Evolutionary conservation across 2,888 invertebrate species (phyloP), one percentile per base, ranked within the genome.

Genomic region (Amorpha juglandis): DNA sequence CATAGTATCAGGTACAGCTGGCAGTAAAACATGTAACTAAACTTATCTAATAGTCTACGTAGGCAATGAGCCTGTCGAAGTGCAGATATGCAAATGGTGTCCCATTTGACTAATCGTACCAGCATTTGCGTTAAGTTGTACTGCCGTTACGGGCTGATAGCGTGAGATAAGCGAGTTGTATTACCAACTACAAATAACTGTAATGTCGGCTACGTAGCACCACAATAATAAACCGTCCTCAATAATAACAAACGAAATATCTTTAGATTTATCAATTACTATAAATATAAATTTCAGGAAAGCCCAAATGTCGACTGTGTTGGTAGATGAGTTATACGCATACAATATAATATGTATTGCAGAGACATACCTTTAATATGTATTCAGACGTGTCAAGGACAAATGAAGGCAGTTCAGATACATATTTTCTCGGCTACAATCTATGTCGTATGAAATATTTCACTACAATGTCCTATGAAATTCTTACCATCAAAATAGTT

Each of bases 101-200:
- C 79, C 89, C 80, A 88, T 81, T 89, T 88, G 78, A 78, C 74
- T 86, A 85, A 87, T 87, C 85, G 81, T 71, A 83, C 86, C 85
- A 83, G 81, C 85, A 87, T 84, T 76, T 75, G 74, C 70, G 73
- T 69, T 75, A 76, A 77, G 80, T 74, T 78, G 9, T 50, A 80
- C 80, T 82, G 79, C 77, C 78, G 78, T 76, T 78, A 78, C 72
- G 74, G 62, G 65, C 67, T 68, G 88, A 89, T 87, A 87, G 82
- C 70, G 65, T 38, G 21, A 76, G 87, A 87, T 87, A 88, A 83
- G 77, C 72, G 12, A 12, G 6, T 55, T 52, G 27, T 52, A 14
- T 14, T 33, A 35, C 33, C n/a, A 35, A 53, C 50, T 50, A 7
- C n/a, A n/a, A n/a, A 8, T n/a, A n/a, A 8, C 35, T 53, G 33